A percentile compares a stretch with the other conserved stretches of the same genome.
phyloP scores from a whole-genome alignment of 2,888 invertebrate species.

The Chymomyza fuscimana region DNA sequence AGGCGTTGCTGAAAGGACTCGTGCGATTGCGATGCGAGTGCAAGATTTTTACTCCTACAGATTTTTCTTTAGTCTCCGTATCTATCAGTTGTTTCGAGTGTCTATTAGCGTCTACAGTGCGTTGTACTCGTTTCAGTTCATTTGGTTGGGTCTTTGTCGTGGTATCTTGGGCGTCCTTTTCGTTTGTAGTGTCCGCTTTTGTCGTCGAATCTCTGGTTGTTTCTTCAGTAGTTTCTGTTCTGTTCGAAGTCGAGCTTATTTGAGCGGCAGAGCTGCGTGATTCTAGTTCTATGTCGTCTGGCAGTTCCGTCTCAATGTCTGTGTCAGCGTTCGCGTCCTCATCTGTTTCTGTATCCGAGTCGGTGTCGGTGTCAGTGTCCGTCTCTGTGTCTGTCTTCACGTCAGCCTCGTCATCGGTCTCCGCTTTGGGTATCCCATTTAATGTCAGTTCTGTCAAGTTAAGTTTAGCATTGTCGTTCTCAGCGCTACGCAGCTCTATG shows the following conservation, averaged over 20 bases:
- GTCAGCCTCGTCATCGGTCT: neutral
- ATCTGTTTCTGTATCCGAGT: neutral
- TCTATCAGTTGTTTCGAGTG: slow-evolving; percentile 8
- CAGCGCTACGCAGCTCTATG: slow-evolving; percentile 72
- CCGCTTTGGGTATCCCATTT: neutral
- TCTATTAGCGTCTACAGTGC: slow-evolving; percentile 4
- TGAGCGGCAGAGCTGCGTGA: slow-evolving; percentile 1
- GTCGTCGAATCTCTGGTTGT: slow-evolving; percentile 2
- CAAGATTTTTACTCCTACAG: slow-evolving; percentile 19
- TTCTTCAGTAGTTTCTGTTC: neutral
- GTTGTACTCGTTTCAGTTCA: slow-evolving; percentile 38
- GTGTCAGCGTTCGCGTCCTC: neutral
- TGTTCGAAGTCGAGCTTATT: neutral
- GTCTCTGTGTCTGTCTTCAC: slow-evolving; percentile 18
- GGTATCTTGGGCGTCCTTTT: neutral
- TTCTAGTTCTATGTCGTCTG: neutral
- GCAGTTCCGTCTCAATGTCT: slow-evolving; percentile 11
- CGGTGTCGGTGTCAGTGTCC: slow-evolving; percentile 2
- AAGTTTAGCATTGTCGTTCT: slow-evolving; percentile 20
- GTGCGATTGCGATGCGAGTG: slow-evolving; percentile 32
- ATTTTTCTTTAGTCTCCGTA: neutral
- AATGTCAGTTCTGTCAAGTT: neutral
- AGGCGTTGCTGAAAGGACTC: neutral
- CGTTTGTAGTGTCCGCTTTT: neutral
- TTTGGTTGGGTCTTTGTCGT: neutral